phyloP scores from a whole-genome alignment of 2,888 invertebrate genomes.

The Adineta ricciae region DNA sequence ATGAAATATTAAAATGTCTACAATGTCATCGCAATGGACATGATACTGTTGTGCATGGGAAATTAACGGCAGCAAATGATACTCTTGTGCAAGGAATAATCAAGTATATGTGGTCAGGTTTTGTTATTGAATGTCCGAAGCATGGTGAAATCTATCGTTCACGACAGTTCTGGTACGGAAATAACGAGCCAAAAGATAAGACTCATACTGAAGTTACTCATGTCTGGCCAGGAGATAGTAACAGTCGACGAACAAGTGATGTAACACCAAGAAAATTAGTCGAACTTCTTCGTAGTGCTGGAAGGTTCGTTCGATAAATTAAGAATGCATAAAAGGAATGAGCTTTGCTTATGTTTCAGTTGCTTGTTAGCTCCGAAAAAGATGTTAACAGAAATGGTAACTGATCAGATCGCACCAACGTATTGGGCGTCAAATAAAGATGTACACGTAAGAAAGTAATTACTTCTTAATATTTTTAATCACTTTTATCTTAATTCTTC shows the following conservation, averaged over 20 bases:
- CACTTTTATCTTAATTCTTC: neutral
- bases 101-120: slow-evolving; percentile 62
- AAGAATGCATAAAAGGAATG: no score
- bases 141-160: slow-evolving; percentile 66
- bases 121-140: slow-evolving; percentile 64
- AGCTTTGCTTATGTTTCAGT: no score
- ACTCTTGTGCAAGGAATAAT: slow-evolving; percentile 62
- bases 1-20: slow-evolving; percentile 48
- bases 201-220: slow-evolving; percentile 51
- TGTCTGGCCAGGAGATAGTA: slow-evolving; percentile 34
- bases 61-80: slow-evolving; percentile 51
- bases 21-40: slow-evolving; percentile 58
- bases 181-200: slow-evolving; percentile 61
- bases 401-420: slow-evolving; percentile 66
- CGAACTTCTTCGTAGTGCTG: slow-evolving; percentile 64
- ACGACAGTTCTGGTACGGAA: slow-evolving; percentile 70
- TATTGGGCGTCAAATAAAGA: slow-evolving; percentile 71
- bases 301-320: slow-evolving; percentile 44
- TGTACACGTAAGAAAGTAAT: slow-evolving; percentile 55
- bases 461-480: neutral
- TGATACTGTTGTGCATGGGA: slow-evolving; percentile 57
- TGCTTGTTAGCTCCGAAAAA: slow-evolving; percentile 59
- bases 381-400: slow-evolving; percentile 62
- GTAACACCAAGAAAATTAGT: slow-evolving; percentile 26
- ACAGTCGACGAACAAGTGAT: neutral